Evolutionary conservation across 1,140 invertebrate species (phyloP), one percentile per base, ranked within the genome.

Genomic region (Ceratina japonica): DNA sequence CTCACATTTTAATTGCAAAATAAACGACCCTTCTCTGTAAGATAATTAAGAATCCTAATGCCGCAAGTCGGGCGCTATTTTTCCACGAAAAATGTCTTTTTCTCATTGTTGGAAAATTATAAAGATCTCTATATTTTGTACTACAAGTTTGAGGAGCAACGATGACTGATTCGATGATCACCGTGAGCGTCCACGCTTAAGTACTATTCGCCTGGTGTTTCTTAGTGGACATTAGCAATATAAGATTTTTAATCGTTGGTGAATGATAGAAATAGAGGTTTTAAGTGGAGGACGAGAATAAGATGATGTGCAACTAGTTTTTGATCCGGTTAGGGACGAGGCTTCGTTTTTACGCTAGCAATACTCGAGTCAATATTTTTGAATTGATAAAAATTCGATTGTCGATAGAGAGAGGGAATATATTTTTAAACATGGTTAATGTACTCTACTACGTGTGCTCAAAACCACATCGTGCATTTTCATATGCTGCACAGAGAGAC

Each of bases 351-450:
- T 3, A 24, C 10, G 31, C 5, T 16, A 74, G 18, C 18, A 22
- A 64, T 63, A 54, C 15, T 2, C n/a, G n/a, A 22, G 54, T 71
- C 69, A 59, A 61, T 62, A 61, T 73, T 27, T 61, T 51, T 10
- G 13, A 16, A 37, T 44, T 2, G 37, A 44, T 44, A 44, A 44
- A 44, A 44, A 10, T 10, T 44, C 7, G 37, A 7, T 44, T 44
- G 5, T 44, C 5, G 0, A 44, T 44, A 7, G 37, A 44, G 27
- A 44, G 10, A 44, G 37, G 37, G 37, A 44, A 44, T 44, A 31
- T 58, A 68, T 66, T 75, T 75, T 75, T 37, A 27, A 31, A 44
- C 10, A 64, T 31, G 22, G 16, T 56, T 56, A 37, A 70, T 56
- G 27, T 65, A 74, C n/a, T 74, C 3, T n/a, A 66, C 4, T 13